Evolutionary conservation across 2,888 invertebrate species (phyloP).

Genomic region (Malacosoma neustria): DNA sequence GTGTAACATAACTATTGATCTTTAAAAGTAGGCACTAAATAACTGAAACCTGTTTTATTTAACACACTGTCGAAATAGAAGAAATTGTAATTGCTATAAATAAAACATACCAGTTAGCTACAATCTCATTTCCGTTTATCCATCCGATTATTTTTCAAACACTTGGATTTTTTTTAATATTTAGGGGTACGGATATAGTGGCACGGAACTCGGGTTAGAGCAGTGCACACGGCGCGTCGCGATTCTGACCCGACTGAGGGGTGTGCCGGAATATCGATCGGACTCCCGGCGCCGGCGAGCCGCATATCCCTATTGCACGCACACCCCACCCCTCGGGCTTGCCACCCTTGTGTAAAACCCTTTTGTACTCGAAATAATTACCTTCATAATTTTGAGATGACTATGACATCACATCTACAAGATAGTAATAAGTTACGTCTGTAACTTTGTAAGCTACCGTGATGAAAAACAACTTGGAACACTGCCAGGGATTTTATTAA

Average conservation of each 20-base stretch:
- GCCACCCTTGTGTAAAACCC: conserved; percentile 39
- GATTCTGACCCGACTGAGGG: conserved; percentile 46
- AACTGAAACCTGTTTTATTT: conserved; percentile 25
- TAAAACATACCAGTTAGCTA: conserved; percentile 39
- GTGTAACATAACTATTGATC: conserved; percentile 42
- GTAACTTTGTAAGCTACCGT: too few species aligned
- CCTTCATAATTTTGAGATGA: conserved; percentile 8
- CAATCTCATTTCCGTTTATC: conserved; percentile 54
- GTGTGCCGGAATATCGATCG: conserved; percentile 59
- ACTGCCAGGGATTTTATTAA: too few species aligned
- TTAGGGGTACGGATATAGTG: conserved; percentile 24
- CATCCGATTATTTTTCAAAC: conserved; percentile 34
- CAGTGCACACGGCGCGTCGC: conserved; percentile 46
- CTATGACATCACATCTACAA: too few species aligned
- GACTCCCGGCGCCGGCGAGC: conserved; percentile 65
- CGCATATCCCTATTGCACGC: conserved; percentile 69
- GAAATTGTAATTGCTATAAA: conserved; percentile 11
- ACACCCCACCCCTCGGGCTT: conserved; percentile 47
- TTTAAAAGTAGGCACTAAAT: conserved; percentile 23
- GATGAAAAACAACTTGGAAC: too few species aligned
- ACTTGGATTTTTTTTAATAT: conserved; percentile 26
- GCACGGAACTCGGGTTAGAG: conserved; percentile 23
- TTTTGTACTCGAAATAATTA: conserved; percentile 26
- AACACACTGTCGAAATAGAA: conserved; percentile 12
- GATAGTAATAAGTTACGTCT: too few species aligned